Evolutionary conservation across 2,113 vertebrate genomes (phyloP).

Genomic region (Cygnus buccinator): DNA sequence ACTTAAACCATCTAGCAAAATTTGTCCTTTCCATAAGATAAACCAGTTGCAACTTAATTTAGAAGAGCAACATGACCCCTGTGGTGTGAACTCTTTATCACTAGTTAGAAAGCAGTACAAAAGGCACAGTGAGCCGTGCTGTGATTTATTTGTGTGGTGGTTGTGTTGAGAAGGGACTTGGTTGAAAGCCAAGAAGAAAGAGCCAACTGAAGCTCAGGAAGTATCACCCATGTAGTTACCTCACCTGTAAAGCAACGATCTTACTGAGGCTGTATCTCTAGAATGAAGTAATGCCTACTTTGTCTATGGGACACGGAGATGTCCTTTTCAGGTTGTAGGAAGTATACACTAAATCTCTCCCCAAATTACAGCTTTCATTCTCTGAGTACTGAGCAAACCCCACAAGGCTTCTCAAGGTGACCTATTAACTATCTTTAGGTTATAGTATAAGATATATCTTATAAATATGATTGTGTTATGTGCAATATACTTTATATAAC

Average conservation of each 20-base stretch:
- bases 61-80: background rate
- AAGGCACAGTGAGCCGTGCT: background rate
- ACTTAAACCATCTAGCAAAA: background rate
- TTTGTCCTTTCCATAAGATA: background rate
- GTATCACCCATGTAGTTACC: background rate
- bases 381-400: background rate
- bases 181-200: conserved; percentile 1
- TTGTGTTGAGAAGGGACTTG: background rate
- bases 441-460: background rate
- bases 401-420: background rate
- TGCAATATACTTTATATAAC: background rate
- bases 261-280: background rate
- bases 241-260: background rate
- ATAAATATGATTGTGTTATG: background rate
- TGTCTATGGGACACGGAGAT: background rate
- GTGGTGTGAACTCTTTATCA: background rate
- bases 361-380: background rate
- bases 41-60: background rate
- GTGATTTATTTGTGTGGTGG: conserved; percentile 1
- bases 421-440: background rate
- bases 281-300: background rate
- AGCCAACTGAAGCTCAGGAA: background rate
- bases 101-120: background rate
- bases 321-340: background rate
- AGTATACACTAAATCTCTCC: background rate